Evolutionary conservation across 2,113 vertebrate species (phyloP), one percentile per base, ranked within the genome.

Genomic region (Sula dactylatra): DNA sequence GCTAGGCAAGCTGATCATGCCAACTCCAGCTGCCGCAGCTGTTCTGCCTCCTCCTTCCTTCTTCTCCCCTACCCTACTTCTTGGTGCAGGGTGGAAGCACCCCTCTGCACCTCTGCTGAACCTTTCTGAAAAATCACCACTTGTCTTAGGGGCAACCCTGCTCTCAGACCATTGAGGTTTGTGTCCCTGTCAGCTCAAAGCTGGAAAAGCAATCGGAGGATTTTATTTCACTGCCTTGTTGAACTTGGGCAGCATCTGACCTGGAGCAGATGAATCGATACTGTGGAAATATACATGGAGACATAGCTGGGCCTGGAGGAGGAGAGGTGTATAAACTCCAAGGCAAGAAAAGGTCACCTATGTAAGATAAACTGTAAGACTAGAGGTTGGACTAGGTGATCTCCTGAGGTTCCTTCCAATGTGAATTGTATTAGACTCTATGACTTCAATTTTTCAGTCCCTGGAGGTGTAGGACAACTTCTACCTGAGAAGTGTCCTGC

Each of bases 1-100:
- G 94, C 94, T 94, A 96, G 77, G 90, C 77, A 95, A 83, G 61
- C 55, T n/a, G 29, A 91, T 77, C 52, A 64, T 92, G 74, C 44
- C 50, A 56, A 87, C 81, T 91, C 81, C 71, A 84, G 64, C 70
- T 88, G 91, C 49, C 71, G 73, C 74, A 91, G 78, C 22, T 95
- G 64, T 89, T 89, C n/a, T 70, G 31, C 40, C 44, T 74, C 72
- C 66, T 83, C 73, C 58, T 65, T 65, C 31, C 26, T 25, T 76
- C 42, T 66, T 32, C 44, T 82, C 40, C 27, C 17, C 25, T 42
- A 54, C 8, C 22, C 25, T 17, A n/a, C 22, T 67, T 38, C 47
- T 36, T 0, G 1, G 16, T 52, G 38, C 44, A 81, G 18, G 6
- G 26, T 87, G 26, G 54, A 79, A 88, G 78, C 19, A 66, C 2